Conservation (phyloP, 1,140 invertebrate species). For the Planococcus citri region DNA sequence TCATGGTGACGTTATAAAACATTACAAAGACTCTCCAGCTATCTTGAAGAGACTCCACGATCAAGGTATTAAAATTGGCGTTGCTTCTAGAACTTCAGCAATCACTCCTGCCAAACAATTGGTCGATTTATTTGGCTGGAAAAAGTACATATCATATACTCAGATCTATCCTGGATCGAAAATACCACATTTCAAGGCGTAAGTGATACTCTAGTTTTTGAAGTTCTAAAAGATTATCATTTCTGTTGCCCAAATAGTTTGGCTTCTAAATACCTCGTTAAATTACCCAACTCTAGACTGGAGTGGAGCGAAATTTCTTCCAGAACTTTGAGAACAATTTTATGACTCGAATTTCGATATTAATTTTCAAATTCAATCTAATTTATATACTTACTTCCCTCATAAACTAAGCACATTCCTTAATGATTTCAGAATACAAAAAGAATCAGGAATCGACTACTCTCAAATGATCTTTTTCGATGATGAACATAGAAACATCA, state of each 20-base stretch:
- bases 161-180: slow-evolving; percentile 66
- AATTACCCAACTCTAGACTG: too few species aligned
- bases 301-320: not conserved
- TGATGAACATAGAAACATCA: slow-evolving; percentile 49
- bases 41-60: slow-evolving; percentile 43
- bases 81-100: slow-evolving; percentile 55
- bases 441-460: slow-evolving; percentile 40
- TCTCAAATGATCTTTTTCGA: slow-evolving; percentile 61
- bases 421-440: slow-evolving; percentile 39
- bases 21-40: slow-evolving; percentile 47
- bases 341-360: not conserved
- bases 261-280: too few species aligned
- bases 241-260: too few species aligned
- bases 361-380: not conserved
- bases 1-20: slow-evolving; percentile 37
- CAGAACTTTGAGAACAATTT: not conserved
- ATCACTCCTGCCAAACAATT: slow-evolving; percentile 50
- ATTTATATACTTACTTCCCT: too few species aligned
- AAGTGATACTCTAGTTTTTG: slow-evolving; percentile 34
- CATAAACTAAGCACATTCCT: not conserved
- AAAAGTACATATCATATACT: slow-evolving; percentile 53
- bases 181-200: slow-evolving; percentile 53
- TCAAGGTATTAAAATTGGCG: slow-evolving; percentile 42
- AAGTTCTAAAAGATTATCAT: too few species aligned
- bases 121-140: slow-evolving; percentile 53